Conservation (phyloP, 2,797 vertebrate genomes). For the Sebastes glaucus region DNA sequence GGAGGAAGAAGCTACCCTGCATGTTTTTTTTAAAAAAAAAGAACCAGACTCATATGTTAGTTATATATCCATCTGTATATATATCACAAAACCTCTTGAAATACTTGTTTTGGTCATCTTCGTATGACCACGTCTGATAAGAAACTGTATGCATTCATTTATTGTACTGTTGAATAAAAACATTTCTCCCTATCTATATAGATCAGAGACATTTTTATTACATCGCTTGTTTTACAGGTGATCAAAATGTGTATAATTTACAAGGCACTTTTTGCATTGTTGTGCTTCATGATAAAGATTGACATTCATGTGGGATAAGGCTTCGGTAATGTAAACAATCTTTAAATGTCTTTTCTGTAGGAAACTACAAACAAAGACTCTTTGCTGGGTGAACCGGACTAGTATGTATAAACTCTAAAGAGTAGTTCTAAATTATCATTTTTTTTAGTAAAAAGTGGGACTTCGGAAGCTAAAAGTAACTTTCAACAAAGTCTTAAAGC, state of each 20-base stretch:
- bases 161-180: conserved; percentile 88
- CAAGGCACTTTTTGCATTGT: neutral
- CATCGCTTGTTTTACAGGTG: neutral
- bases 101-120: conserved; percentile 70
- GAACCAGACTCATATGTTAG: conserved; percentile 50
- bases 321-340: neutral
- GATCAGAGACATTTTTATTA: neutral
- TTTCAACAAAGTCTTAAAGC: neutral
- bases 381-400: neutral
- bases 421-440: neutral
- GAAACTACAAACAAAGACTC: neutral
- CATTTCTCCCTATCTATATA: conserved; percentile 75
- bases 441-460: neutral
- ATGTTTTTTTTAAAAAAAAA: conserved; percentile 59
- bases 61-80: conserved; percentile 57
- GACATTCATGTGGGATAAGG: neutral
- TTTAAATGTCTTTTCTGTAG: neutral
- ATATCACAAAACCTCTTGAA: conserved; percentile 43
- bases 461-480: neutral
- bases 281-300: neutral
- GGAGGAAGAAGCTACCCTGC: conserved; percentile 61
- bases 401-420: neutral
- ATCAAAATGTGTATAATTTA: neutral
- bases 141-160: conserved; percentile 83
- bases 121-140: conserved; percentile 69